These are phyloP conservation scores for Bombus waltoni DNA, from an alignment of 1,140 invertebrate species.

Conservation along the genomic window DNA sequence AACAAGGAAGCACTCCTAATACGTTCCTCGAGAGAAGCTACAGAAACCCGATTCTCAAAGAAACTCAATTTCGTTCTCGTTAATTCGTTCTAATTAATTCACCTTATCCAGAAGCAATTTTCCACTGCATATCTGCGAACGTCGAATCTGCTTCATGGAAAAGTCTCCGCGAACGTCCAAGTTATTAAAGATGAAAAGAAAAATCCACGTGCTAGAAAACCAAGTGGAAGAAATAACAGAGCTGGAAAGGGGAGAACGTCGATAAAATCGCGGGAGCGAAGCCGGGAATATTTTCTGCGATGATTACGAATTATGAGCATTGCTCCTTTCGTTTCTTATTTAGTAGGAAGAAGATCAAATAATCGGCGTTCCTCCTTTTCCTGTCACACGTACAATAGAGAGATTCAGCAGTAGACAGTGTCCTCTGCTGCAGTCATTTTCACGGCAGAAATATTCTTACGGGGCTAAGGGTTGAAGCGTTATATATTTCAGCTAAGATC, in stretches of 20 bases:
- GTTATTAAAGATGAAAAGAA: neutral
- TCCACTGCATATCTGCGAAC: neutral
- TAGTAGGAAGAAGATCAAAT: neutral
- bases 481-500: neutral
- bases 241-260: no score
- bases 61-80: conserved; percentile 2
- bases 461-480: neutral
- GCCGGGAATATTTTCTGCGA: neutral
- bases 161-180: neutral
- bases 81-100: conserved; percentile 26
- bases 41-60: neutral
- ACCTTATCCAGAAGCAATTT: neutral
- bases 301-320: conserved; percentile 3
- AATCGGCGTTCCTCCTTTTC: neutral
- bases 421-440: neutral
- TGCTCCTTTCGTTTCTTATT: neutral
- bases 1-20: neutral
- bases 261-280: neutral
- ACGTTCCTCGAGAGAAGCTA: neutral
- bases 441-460: neutral
- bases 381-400: neutral
- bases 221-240: neutral
- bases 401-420: neutral
- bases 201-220: neutral
- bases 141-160: neutral